These are phyloP conservation scores for Telmatherina bonti DNA, from an alignment of 2,797 vertebrate species.

Conservation along the genomic window DNA sequence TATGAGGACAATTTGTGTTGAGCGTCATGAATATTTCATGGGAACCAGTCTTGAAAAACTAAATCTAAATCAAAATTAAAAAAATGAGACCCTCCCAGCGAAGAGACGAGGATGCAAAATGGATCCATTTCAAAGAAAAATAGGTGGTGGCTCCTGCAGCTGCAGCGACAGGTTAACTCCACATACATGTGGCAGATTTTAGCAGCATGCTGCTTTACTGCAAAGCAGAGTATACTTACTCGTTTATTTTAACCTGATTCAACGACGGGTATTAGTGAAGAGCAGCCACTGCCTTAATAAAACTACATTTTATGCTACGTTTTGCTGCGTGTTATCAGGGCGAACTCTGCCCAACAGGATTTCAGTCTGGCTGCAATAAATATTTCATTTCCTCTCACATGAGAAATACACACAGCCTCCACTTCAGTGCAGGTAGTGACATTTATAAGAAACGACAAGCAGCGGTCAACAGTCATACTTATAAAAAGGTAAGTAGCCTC, in stretches of 20 bases:
- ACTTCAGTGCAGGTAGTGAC: constrained; percentile 49
- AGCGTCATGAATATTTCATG: constrained; percentile 13
- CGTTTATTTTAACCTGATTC: not conserved
- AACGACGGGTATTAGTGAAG: not conserved
- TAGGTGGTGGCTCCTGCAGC: not conserved
- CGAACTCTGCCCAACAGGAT: constrained; percentile 17
- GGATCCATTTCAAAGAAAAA: not conserved
- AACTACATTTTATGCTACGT: not conserved
- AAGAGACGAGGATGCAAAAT: not conserved
- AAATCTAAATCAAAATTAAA: constrained; percentile 11
- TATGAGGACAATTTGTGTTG: not conserved
- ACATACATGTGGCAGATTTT: not conserved
- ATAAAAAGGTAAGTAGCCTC: not conserved
- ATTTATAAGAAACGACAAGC: constrained; percentile 47
- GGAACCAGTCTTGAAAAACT: not conserved
- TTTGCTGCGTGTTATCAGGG: constrained; percentile 25
- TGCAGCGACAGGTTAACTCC: not conserved
- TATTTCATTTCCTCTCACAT: constrained; percentile 58
- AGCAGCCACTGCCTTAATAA: not conserved
- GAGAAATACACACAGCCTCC: constrained; percentile 44
- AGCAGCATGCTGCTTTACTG: not conserved
- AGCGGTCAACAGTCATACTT: constrained; percentile 17
- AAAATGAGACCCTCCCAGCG: not conserved
- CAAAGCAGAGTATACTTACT: not conserved
- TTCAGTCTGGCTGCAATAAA: constrained; percentile 53